Conservation (phyloP, 2,888 invertebrate genomes). For the Tuta absoluta region DNA sequence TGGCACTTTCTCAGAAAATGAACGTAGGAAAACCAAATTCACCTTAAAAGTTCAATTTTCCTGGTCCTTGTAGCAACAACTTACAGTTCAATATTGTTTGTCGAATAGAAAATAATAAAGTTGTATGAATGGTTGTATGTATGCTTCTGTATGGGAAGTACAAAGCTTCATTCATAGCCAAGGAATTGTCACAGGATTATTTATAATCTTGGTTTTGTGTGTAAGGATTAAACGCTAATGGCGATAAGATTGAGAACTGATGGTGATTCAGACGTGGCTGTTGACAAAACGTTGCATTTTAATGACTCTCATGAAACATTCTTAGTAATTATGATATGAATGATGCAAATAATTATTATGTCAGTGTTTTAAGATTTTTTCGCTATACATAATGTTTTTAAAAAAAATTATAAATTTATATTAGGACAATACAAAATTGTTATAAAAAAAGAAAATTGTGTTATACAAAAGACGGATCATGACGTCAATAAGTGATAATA, state of each 20-base stretch:
- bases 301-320: conserved; percentile 16
- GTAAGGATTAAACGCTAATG: conserved; percentile 64
- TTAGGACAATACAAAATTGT: too few relatives aligned
- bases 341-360: background rate
- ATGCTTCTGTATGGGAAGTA: conserved; percentile 35
- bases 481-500: too few relatives aligned
- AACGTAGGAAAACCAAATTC: background rate
- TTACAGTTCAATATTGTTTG: conserved; percentile 3
- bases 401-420: too few relatives aligned
- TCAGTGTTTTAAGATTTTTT: too few relatives aligned
- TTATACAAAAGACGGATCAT: too few relatives aligned
- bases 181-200: conserved; percentile 62
- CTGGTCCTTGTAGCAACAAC: background rate
- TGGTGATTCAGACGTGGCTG: conserved; percentile 23
- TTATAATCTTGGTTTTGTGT: conserved; percentile 55
- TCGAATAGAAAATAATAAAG: background rate
- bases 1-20: conserved; percentile 42
- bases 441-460: too few relatives aligned
- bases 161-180: conserved; percentile 52
- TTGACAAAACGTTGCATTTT: conserved; percentile 15
- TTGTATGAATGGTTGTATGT: conserved; percentile 20
- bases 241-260: conserved; percentile 56
- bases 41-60: background rate
- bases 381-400: too few relatives aligned
- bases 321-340: background rate